Percentiles rank a stretch among this genome's conserved stretches.
These are phyloP conservation scores for Heliconius melpomene DNA, from an alignment of 1,140 invertebrate species.

Conservation along the genomic window DNA sequence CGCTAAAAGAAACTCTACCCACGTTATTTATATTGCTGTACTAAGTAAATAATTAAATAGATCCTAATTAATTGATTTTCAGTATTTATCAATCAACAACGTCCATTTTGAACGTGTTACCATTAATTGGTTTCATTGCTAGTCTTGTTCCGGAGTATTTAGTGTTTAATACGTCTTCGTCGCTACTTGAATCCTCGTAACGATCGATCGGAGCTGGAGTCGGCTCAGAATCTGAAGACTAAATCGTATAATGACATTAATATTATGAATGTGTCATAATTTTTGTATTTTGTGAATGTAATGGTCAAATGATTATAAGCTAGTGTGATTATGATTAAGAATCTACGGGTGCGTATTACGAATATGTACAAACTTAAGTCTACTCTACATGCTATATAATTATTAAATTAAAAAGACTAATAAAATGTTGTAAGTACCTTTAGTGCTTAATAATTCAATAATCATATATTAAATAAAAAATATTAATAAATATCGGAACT, in stretches of 20 bases:
- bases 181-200: conserved; percentile 68
- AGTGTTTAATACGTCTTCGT: conserved; percentile 66
- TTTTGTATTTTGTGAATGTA: neutral
- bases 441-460: too few relatives aligned
- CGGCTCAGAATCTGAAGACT: conserved; percentile 68
- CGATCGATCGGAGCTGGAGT: conserved; percentile 51
- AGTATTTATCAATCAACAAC: conserved; percentile 58
- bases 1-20: neutral
- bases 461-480: too few relatives aligned
- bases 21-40: neutral
- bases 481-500: too few relatives aligned
- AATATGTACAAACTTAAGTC: neutral
- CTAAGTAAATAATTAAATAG: conserved; percentile 7
- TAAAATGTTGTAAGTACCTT: too few relatives aligned
- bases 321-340: neutral
- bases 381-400: neutral
- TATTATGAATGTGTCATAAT: conserved; percentile 10
- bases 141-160: conserved; percentile 56
- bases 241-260: conserved; percentile 25
- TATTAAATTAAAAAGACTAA: too few relatives aligned
- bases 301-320: neutral
- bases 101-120: conserved; percentile 67
- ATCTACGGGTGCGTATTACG: neutral
- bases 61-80: conserved; percentile 1
- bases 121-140: conserved; percentile 67